Conservation (phyloP, 2,113 vertebrate genomes). For the Phoxinus phoxinus region DNA sequence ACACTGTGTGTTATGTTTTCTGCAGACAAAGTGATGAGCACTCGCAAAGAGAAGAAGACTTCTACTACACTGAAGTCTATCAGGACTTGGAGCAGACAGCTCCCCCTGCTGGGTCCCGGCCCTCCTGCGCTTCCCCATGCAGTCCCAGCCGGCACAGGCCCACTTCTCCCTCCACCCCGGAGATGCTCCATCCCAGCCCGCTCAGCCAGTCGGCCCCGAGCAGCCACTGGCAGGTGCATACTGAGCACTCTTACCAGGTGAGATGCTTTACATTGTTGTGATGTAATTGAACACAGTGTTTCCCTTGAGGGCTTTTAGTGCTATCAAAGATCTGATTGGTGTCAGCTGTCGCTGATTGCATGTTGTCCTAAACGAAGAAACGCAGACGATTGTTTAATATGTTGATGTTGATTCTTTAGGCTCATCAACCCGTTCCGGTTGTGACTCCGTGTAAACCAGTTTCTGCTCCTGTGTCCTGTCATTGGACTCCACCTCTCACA, state of each 20-base stretch:
- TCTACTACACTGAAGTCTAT: slow-evolving; percentile 91
- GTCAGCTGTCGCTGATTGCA: not conserved
- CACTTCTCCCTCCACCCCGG: slow-evolving; percentile 33
- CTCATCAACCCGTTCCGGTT: slow-evolving; percentile 77
- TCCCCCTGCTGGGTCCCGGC: not conserved
- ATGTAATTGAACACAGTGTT: not conserved
- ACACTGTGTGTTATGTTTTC: not conserved
- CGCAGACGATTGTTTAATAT: not conserved
- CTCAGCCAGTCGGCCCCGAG: slow-evolving; percentile 84
- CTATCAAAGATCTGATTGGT: not conserved
- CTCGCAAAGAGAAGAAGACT: slow-evolving; percentile 85
- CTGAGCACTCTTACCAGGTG: slow-evolving; percentile 94
- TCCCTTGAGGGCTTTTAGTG: not conserved
- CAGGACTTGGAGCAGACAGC: slow-evolving; percentile 53
- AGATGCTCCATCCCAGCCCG: slow-evolving; percentile 71
- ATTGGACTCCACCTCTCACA: slow-evolving; percentile 77
- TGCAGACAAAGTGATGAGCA: slow-evolving; percentile 75
- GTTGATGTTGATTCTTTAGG: slow-evolving; percentile 66
- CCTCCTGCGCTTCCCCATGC: slow-evolving; percentile 53
- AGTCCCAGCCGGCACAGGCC: slow-evolving; percentile 53
- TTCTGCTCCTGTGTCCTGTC: slow-evolving; percentile 68
- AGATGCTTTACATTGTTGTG: slow-evolving; percentile 21
- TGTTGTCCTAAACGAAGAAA: not conserved
- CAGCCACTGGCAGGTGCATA: slow-evolving; percentile 88
- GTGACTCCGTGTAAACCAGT: slow-evolving; percentile 73